Conservation (phyloP, 92 coral and sea anemone genomes). For the Porites divaricata region DNA sequence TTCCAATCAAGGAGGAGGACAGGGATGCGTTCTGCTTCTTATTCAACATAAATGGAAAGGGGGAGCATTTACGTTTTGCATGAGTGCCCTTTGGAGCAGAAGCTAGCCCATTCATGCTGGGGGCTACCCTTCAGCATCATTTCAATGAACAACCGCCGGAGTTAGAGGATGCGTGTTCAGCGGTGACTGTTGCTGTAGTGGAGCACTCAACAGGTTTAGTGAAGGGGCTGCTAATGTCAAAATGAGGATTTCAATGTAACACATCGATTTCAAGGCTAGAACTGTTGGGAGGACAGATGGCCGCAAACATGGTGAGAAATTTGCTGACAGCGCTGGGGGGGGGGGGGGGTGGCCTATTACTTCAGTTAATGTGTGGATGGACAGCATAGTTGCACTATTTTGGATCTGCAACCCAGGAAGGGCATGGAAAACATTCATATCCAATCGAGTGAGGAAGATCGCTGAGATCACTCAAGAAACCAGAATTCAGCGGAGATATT, state of each 20-base stretch:
- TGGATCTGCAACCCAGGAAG: too few relatives aligned
- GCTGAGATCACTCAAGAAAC: too few relatives aligned
- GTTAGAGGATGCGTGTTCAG: slow-evolving; percentile 51
- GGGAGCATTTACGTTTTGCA: slow-evolving; percentile 56
- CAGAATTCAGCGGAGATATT: too few relatives aligned
- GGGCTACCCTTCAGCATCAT: slow-evolving; percentile 66
- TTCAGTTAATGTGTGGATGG: too few relatives aligned
- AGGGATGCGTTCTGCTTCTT: slow-evolving; percentile 62
- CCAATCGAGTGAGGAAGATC: too few relatives aligned
- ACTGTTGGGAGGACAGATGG: too few relatives aligned
- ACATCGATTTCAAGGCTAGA: slow-evolving; percentile 56
- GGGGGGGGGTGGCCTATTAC: slow-evolving; percentile 43
- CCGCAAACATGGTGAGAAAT: slow-evolving; percentile 59
- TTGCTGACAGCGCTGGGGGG: slow-evolving; percentile 37
- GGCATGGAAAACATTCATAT: too few relatives aligned
- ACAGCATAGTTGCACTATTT: too few relatives aligned
- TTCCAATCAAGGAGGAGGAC: slow-evolving; percentile 41
- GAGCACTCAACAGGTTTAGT: slow-evolving; percentile 50
- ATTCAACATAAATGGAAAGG: slow-evolving; percentile 42
- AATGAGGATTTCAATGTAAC: slow-evolving; percentile 59
- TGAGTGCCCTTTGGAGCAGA: slow-evolving; percentile 69
- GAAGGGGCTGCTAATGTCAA: slow-evolving; percentile 36
- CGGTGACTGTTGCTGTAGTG: slow-evolving; percentile 55
- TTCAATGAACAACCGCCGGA: slow-evolving; percentile 57
- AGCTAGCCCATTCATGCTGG: slow-evolving; percentile 72